phyloP scores from a whole-genome alignment of 2,888 invertebrate species.

The Sminthurinus aureus region DNA sequence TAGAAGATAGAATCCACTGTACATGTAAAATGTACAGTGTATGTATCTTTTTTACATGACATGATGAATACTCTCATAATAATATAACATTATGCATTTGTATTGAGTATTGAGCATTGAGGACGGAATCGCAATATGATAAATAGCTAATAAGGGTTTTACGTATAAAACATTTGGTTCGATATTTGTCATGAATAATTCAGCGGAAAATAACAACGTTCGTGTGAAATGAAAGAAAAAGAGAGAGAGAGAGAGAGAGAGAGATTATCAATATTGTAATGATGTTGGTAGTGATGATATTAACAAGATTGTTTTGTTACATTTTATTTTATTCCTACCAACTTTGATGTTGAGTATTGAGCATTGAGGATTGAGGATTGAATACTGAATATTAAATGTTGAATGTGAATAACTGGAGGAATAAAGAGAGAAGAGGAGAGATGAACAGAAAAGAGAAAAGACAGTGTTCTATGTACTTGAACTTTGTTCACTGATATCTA shows the following conservation, averaged over 20 bases:
- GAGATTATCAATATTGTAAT: slow-evolving; percentile 17
- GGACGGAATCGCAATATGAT: neutral
- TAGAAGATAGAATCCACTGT: no score
- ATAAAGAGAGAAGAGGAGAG: slow-evolving; percentile 19
- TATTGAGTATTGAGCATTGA: neutral
- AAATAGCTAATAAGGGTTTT: neutral
- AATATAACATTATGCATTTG: neutral
- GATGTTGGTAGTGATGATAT: neutral
- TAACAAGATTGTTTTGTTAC: neutral
- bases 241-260: neutral
- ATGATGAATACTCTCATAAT: neutral
- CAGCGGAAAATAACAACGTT: slow-evolving; percentile 9
- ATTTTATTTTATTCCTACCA: neutral
- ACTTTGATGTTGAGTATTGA: neutral
- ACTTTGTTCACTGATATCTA: neutral
- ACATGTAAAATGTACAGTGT: no score
- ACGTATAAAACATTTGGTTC: slow-evolving; percentile 12
- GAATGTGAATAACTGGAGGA: neutral
- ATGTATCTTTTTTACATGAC: no score
- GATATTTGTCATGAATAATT: slow-evolving; percentile 24
- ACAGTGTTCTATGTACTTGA: neutral
- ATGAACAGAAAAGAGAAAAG: slow-evolving; percentile 8
- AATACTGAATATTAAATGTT: neutral
- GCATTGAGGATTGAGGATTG: neutral
- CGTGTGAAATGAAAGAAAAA: neutral